Percentiles rank a stretch among this genome's conserved stretches.
Conservation (phyloP, 1,140 invertebrate genomes). For the Tetramorium simillimum region DNA sequence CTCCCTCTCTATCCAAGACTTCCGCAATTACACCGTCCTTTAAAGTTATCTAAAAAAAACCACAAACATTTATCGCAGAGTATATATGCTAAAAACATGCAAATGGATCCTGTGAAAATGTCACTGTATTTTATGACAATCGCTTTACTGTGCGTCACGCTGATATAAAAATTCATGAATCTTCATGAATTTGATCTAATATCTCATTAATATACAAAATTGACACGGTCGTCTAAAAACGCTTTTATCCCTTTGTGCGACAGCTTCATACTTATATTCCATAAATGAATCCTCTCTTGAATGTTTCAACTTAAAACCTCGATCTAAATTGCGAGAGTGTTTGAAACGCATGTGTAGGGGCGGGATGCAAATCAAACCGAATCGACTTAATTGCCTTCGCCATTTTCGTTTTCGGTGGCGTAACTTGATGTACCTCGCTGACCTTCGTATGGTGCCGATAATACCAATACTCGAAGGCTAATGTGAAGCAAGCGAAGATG, state of each 20-base stretch:
- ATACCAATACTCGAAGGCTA: slow-evolving; percentile 98
- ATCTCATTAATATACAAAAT: slow-evolving; percentile 25
- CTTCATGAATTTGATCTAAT: slow-evolving; percentile 15
- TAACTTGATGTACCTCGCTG: slow-evolving; percentile 58
- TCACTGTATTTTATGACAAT: background rate
- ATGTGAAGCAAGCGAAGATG: slow-evolving; percentile 94
- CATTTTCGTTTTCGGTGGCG: slow-evolving; percentile 57
- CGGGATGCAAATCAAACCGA: slow-evolving; percentile 78
- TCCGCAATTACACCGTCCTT: background rate
- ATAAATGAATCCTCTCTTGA: background rate
- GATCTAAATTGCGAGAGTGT: slow-evolving; percentile 65
- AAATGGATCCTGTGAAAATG: background rate
- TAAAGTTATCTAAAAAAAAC: background rate
- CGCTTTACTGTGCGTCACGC: background rate
- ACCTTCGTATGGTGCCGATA: slow-evolving; percentile 89
- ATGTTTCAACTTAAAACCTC: slow-evolving; percentile 69
- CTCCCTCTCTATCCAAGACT: background rate
- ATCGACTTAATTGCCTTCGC: slow-evolving; percentile 68
- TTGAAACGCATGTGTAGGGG: slow-evolving; percentile 72
- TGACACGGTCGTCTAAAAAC: slow-evolving; percentile 1
- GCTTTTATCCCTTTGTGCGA: slow-evolving; percentile 7
- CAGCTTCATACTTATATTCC: background rate
- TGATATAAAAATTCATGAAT: slow-evolving; percentile 16
- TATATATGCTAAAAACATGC: background rate
- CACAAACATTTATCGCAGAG: background rate